Evolutionary conservation across 2,113 vertebrate species (phyloP).

Genomic region (Cervus canadensis): DNA sequence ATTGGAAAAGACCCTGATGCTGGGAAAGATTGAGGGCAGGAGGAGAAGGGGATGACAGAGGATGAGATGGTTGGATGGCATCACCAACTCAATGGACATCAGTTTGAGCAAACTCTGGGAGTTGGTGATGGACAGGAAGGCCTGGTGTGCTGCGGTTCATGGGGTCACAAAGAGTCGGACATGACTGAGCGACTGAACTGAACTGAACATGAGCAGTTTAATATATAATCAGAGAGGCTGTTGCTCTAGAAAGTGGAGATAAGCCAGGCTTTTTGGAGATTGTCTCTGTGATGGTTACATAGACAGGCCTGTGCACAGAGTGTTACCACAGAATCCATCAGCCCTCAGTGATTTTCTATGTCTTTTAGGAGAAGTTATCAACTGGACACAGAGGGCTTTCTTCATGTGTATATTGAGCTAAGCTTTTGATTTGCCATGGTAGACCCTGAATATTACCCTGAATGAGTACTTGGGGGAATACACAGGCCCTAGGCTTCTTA

Average conservation of each 20-base stretch:
- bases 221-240: not conserved
- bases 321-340: not conserved
- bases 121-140: not conserved
- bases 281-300: not conserved
- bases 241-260: constrained; percentile 3
- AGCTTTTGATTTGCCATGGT: constrained; percentile 29
- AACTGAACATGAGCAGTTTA: not conserved
- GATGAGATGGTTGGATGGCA: not conserved
- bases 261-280: not conserved
- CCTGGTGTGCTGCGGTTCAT: not conserved
- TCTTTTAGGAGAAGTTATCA: not conserved
- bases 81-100: not conserved
- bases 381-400: not conserved
- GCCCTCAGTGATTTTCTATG: not conserved
- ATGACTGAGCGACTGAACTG: not conserved
- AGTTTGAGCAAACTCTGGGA: not conserved
- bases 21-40: not conserved
- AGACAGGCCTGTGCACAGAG: not conserved
- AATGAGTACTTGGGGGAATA: not conserved
- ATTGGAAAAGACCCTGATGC: not conserved
- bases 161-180: not conserved
- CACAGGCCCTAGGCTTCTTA: not conserved
- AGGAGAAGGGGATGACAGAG: not conserved
- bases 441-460: not conserved
- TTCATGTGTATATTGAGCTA: not conserved